Base-by-base conservation (phyloP, 2,888 invertebrate species). In the Cerastoderma edule region DNA sequence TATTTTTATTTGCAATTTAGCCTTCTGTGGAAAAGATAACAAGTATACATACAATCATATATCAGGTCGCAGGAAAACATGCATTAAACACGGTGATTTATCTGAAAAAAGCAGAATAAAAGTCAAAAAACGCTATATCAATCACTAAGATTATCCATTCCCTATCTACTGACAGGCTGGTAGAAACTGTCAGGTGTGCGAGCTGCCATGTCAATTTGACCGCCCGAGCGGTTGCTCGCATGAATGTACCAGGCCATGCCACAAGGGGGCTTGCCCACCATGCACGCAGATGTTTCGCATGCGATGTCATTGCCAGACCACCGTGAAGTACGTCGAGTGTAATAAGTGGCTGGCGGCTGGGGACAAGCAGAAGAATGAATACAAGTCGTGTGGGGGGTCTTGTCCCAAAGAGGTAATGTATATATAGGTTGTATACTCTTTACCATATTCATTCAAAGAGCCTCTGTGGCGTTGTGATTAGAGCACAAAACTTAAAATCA, bases 221-320 rank as follows among this genome's bases (percentile, higher is more conserved):
- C 94, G 97, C 84, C 92, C 94, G 0, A 93, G 95, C 84, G 93
- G 93, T 53, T 98, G 98, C 91, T 93, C 93, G 0, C 98, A 98
- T 92, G 93, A 94, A 32, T 98, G 97, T 91, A 93, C 95, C 0
- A 93, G 94, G 1, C 89, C 92, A 2, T 94, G 94, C 80, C 94
- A 94, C 92, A 95, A 95, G 0, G 95, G 95, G 16, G 83, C 86
- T 0, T 98, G 98, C 89, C 95, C 95, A 0, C 95, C 95, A 0
- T 98, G 98, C 91, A 94, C 74, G 19, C 89, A 89, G 82, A 89
- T 89, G 89, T 81, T 91, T 28, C 84, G 89, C 6, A 92, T 91
- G 89, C 94, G 95, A 44, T 98, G 98, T 86, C 96, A 98, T 91
- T 98, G 98, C 90, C 95, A 95, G 0, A 93, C 97, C 5, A 95